Percentiles rank a stretch among this genome's conserved stretches.
Conservation (phyloP, 2,113 vertebrate genomes). For the Vireo altiloquus region DNA sequence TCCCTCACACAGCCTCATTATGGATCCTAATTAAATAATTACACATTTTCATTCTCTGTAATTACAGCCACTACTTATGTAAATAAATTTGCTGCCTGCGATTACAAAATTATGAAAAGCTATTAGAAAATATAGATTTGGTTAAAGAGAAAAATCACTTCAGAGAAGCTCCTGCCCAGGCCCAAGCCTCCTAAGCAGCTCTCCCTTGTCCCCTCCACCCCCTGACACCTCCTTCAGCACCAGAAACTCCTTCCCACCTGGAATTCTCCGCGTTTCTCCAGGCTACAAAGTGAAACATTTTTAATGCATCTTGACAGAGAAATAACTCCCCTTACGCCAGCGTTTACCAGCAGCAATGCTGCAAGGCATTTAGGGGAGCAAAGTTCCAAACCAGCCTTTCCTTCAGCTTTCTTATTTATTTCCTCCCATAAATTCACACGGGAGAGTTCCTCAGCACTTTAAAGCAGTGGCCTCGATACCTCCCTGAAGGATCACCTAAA, state of each 20-base stretch:
- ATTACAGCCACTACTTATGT: constrained; percentile 48
- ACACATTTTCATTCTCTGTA: constrained; percentile 52
- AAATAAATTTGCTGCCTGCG: constrained; percentile 49
- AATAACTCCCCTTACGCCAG: background rate
- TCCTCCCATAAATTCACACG: background rate
- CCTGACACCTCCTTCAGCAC: accelerated
- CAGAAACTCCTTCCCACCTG: background rate
- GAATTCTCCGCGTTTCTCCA: background rate
- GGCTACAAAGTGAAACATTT: background rate
- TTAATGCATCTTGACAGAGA: background rate
- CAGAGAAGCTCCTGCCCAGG: background rate
- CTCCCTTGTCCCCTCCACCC: background rate
- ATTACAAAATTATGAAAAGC: constrained; percentile 46
- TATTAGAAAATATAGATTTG: constrained; percentile 6
- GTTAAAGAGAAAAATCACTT: background rate
- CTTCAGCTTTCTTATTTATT: background rate
- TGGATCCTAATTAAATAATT: constrained; percentile 55
- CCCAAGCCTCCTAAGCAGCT: background rate
- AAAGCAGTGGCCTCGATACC: background rate
- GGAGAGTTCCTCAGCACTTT: background rate
- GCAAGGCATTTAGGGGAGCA: background rate
- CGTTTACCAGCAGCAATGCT: background rate
- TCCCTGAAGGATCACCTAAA: background rate
- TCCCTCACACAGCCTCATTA: background rate
- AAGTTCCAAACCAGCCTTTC: background rate